Evolutionary conservation across 2,797 vertebrate species (phyloP).

Genomic region (Lagocephalus sceleratus): DNA sequence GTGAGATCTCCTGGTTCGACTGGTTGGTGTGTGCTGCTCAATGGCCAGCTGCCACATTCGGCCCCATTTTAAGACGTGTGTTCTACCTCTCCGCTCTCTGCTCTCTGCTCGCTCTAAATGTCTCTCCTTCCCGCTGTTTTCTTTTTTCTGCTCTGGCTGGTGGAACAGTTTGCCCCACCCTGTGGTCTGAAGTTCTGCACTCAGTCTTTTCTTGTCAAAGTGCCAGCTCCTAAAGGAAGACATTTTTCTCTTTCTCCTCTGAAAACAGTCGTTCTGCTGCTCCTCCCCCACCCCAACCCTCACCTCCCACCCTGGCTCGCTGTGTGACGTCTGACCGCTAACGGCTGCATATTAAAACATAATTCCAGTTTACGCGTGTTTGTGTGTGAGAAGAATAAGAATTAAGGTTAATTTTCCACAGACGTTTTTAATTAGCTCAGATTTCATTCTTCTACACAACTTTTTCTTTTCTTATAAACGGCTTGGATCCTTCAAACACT

Average conservation of each 20-base stretch:
- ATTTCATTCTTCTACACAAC: too few species aligned
- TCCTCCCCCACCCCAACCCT: conserved; percentile 12
- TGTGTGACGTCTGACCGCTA: conserved; percentile 78
- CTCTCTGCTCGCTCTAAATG: conserved; percentile 65
- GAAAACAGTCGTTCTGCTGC: conserved; percentile 53
- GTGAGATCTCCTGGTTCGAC: conserved; percentile 7
- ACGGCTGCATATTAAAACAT: conserved; percentile 85
- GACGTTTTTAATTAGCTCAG: too few species aligned
- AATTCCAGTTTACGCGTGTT: conserved; percentile 88
- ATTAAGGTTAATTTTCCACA: neutral
- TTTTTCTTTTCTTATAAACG: too few species aligned
- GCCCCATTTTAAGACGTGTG: conserved; percentile 69
- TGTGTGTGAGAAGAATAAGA: conserved; percentile 61
- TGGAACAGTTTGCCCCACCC: conserved; percentile 76
- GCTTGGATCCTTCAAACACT: too few species aligned
- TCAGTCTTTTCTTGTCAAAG: conserved; percentile 71
- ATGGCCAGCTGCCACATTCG: conserved; percentile 40
- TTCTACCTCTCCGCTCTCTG: conserved; percentile 66
- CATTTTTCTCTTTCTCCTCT: conserved; percentile 75
- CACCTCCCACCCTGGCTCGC: conserved; percentile 19
- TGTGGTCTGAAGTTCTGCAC: conserved; percentile 76
- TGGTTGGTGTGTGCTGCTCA: conserved; percentile 14
- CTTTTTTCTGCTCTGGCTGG: conserved; percentile 54
- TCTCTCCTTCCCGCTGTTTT: conserved; percentile 66
- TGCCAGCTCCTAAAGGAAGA: conserved; percentile 75